phyloP scores from a whole-genome alignment of 1,140 invertebrate genomes.

The Pantala flavescens region DNA sequence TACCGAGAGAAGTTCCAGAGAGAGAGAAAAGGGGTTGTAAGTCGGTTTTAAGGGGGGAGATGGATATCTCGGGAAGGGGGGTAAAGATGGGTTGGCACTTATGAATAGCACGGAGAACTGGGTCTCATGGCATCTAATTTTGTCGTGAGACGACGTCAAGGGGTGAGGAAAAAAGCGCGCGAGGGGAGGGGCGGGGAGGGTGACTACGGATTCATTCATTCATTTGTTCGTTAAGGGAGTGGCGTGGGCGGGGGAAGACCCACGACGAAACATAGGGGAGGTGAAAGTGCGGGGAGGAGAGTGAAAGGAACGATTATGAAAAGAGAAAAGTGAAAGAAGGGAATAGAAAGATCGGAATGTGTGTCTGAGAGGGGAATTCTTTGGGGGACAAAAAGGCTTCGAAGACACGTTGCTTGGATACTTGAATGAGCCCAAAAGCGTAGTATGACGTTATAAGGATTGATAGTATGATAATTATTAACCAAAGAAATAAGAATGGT shows the following conservation, averaged over 20 bases:
- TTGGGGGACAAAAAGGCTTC: too few species aligned
- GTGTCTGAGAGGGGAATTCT: neutral
- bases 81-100: constrained; percentile 4
- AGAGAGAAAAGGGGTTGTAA: neutral
- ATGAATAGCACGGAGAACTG: constrained; percentile 1
- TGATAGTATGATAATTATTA: too few species aligned
- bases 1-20: neutral
- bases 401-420: too few species aligned
- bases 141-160: constrained; percentile 3
- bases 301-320: neutral
- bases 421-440: too few species aligned
- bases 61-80: neutral
- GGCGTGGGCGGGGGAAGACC: neutral
- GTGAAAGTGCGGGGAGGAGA: neutral
- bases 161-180: neutral
- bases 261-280: neutral
- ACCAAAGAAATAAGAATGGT: too few species aligned
- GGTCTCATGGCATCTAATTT: constrained; percentile 9
- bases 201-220: neutral
- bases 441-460: too few species aligned
- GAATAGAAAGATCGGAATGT: neutral
- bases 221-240: neutral
- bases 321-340: neutral
- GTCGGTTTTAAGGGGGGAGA: neutral
- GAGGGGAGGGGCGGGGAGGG: neutral